Evolutionary conservation across 2,888 invertebrate species (phyloP).

Genomic region (Dione juno): DNA sequence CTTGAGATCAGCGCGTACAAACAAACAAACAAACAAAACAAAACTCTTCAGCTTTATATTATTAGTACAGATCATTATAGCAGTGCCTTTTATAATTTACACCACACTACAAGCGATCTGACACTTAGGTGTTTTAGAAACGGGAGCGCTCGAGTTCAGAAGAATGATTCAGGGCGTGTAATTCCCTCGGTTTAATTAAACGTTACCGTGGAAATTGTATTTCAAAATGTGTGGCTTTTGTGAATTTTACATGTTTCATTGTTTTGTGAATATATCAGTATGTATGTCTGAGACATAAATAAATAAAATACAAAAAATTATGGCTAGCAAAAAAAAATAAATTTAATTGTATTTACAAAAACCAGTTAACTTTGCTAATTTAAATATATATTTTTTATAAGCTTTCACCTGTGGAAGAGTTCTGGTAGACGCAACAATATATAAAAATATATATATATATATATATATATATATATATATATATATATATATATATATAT

Average conservation of each 20-base stretch:
- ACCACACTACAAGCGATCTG: conserved; percentile 34
- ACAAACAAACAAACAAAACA: background rate
- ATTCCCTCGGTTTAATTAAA: conserved; percentile 49
- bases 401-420: too few species aligned
- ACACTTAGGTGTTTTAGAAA: conserved; percentile 43
- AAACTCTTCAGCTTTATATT: background rate
- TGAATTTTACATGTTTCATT: background rate
- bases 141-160: conserved; percentile 44
- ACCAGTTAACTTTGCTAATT: too few species aligned
- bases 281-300: background rate
- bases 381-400: too few species aligned
- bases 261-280: background rate
- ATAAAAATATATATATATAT: too few species aligned
- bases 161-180: conserved; percentile 49
- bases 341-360: too few species aligned
- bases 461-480: too few species aligned
- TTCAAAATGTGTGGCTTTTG: conserved; percentile 15
- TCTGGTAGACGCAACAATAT: too few species aligned
- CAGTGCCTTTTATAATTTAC: conserved; percentile 14
- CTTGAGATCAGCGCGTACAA: too few species aligned
- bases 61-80: background rate
- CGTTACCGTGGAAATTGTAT: conserved; percentile 29
- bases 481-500: background rate
- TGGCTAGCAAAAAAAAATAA: too few species aligned
- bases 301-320: too few species aligned